Percentiles rank a stretch among this genome's conserved stretches.
Evolutionary conservation across 2,797 vertebrate genomes (phyloP).

Genomic region (Lepilemur ruficaudatus): DNA sequence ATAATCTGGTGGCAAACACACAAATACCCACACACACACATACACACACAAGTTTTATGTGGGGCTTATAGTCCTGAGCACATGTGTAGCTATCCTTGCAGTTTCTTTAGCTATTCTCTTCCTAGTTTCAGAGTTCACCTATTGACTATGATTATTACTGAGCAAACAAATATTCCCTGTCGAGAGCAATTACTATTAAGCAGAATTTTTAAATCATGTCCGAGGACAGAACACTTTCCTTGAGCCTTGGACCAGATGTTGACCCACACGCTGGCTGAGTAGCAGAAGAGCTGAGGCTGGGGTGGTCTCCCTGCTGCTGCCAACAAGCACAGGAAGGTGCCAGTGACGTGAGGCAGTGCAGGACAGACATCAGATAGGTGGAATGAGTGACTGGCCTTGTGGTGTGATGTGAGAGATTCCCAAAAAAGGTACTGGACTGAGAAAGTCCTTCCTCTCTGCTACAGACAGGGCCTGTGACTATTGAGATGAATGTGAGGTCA

Average conservation of each 20-base stretch:
- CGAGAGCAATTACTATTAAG: neutral
- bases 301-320: neutral
- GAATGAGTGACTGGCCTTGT: neutral
- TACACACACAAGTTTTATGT: neutral
- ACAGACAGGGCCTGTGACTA: neutral
- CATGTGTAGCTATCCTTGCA: neutral
- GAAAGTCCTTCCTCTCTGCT: neutral
- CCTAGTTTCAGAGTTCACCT: neutral
- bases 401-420: conserved; percentile 1
- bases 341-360: neutral
- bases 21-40: too few species aligned
- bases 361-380: neutral
- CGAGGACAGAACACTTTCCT: neutral
- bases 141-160: neutral
- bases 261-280: neutral
- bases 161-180: neutral
- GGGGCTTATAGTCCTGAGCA: neutral
- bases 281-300: neutral
- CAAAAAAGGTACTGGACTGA: conserved; percentile 6
- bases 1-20: neutral
- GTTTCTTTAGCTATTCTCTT: neutral
- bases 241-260: neutral
- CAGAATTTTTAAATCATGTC: neutral
- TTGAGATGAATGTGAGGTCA: neutral
- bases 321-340: neutral